A percentile compares a stretch with the other conserved stretches of the same genome.
phyloP scores from a whole-genome alignment of 2,797 vertebrate genomes.

The Monodelphis domestica region DNA sequence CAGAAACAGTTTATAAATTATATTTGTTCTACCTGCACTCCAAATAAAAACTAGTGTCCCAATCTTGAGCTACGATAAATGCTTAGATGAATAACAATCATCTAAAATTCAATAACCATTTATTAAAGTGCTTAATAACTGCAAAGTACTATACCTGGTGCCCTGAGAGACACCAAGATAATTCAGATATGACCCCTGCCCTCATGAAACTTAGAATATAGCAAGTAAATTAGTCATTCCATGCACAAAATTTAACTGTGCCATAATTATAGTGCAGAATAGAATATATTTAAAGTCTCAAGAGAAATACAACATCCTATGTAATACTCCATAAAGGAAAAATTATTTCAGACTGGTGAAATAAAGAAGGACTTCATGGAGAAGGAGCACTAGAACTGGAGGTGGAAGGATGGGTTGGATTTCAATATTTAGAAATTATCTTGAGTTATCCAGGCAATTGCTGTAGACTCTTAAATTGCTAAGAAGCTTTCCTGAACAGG shows the following conservation, averaged over 20 bases:
- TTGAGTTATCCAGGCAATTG: not conserved
- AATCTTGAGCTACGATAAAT: not conserved
- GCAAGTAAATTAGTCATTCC: not conserved
- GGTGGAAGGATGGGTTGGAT: not conserved
- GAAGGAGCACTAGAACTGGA: not conserved
- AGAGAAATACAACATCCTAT: not conserved
- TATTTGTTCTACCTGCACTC: not conserved
- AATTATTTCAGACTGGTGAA: not conserved
- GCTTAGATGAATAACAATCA: not conserved
- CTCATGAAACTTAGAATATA: not conserved
- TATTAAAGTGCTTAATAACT: not conserved
- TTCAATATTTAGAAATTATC: not conserved
- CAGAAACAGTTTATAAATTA: not conserved
- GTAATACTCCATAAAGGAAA: not conserved
- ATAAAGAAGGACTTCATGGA: not conserved
- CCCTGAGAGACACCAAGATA: not conserved
- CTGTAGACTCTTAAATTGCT: not conserved
- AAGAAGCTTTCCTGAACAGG: not conserved
- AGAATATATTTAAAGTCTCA: not conserved
- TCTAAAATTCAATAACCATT: not conserved
- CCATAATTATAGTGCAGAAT: not conserved
- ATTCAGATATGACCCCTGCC: not conserved
- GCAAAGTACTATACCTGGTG: not conserved
- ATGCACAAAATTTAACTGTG: too few species aligned
- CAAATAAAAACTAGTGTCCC: not conserved